Conservation (phyloP, 2,797 vertebrate genomes). For the Sebastes matsubarae region DNA sequence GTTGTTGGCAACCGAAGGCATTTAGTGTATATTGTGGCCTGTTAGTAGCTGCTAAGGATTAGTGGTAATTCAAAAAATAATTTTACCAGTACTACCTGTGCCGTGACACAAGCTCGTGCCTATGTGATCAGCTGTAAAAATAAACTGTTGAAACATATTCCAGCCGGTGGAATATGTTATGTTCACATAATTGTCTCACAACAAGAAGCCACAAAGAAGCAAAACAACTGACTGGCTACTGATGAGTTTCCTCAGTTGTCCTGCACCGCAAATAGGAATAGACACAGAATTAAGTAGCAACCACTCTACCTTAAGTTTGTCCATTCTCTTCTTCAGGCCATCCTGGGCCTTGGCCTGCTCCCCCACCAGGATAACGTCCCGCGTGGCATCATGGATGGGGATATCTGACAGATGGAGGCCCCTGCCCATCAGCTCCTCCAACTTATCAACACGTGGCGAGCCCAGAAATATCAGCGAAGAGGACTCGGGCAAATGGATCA, state of each 20-base stretch:
- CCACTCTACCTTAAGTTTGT: slow-evolving; percentile 89
- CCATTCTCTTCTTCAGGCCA: slow-evolving; percentile 97
- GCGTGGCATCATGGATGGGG: slow-evolving; percentile 96
- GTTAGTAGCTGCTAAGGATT: background rate
- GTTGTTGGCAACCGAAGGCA: background rate
- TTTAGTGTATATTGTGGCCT: background rate
- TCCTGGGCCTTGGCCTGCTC: slow-evolving; percentile 98
- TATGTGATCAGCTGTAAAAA: background rate
- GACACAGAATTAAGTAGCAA: background rate
- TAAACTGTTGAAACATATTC: background rate
- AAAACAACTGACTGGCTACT: background rate
- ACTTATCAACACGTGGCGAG: slow-evolving; percentile 95
- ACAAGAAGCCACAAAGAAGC: background rate
- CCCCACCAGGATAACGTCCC: slow-evolving; percentile 96
- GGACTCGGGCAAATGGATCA: slow-evolving; percentile 97
- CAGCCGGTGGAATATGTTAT: background rate
- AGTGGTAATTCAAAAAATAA: background rate
- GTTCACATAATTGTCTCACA: background rate
- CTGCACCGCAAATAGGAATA: background rate
- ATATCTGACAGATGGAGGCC: slow-evolving; percentile 97
- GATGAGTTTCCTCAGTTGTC: background rate
- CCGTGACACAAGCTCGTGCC: too few species aligned
- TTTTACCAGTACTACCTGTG: background rate
- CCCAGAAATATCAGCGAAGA: slow-evolving; percentile 95
- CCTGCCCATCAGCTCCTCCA: slow-evolving; percentile 97